Evolutionary conservation across 2,113 vertebrate genomes (phyloP), one percentile per base, ranked within the genome.

Genomic region (Artemisiospiza belli): DNA sequence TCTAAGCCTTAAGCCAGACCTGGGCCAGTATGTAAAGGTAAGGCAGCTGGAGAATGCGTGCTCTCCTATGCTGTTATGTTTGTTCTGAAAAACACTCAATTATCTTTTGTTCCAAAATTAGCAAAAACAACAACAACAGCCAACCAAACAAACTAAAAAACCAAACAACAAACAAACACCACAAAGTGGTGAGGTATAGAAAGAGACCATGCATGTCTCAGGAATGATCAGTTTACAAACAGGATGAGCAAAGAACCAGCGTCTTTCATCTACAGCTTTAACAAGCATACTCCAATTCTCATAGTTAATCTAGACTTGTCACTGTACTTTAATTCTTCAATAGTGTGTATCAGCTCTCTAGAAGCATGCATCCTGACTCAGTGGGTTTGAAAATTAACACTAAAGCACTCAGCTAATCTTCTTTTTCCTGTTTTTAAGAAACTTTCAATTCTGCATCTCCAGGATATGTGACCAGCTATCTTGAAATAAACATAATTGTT

Each of bases 401-500:
- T 51, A 23, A 62, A 83, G 12, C 27, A 69, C 14, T 61, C 31
- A 69, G 62, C 24, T 72, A 87, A 35, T 6, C 12, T 49, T 64
- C 68, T 59, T 92, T 89, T 73, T 58, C 33, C 18, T 74, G 22
- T 87, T 89, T 61, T 79, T 64, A 83, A 73, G 33, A 88, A 83
- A 51, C 52, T 44, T 75, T 78, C 62, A 66, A 16, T 75, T 4
- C 0, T 67, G 73, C 10, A 57, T 87, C 69, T 94, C 57, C 64
- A 87, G 55, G 68, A 94, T 92, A 92, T 92, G 25, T 47, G 55
- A 87, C 64, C 87, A 87, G 41, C 66, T 91, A 44, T 68, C 91
- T 87, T 84, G 47, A 95, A 94, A 91, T 61, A 87, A 94, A 90
- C 13, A 83, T 44, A 85, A 77, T 85, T 75, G 52, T 78, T 89